Conservation (phyloP, 2,113 vertebrate genomes). For the Boulengerochromis microlepis region DNA sequence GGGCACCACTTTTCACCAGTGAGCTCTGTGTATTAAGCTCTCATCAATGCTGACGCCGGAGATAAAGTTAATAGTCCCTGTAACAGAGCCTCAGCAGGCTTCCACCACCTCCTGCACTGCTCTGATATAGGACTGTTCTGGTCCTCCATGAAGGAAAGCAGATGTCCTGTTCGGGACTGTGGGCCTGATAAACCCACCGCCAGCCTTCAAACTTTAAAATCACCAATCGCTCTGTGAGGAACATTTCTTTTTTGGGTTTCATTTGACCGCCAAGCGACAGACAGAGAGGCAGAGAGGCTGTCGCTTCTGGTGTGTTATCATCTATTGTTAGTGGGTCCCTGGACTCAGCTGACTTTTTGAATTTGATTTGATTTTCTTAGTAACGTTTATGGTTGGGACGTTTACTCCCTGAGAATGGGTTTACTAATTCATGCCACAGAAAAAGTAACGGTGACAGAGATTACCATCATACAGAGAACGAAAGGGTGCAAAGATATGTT, state of each 20-base stretch:
- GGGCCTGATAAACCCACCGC: constrained; percentile 15
- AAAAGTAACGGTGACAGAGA: not conserved
- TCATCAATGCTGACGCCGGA: not conserved
- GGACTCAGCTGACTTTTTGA: not conserved
- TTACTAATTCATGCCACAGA: not conserved
- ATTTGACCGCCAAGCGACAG: not conserved
- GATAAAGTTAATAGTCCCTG: not conserved
- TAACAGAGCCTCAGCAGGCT: not conserved
- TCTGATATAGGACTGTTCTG: constrained; percentile 21
- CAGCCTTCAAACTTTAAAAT: constrained; percentile 22
- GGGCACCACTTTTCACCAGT: not conserved
- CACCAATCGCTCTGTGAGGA: not conserved
- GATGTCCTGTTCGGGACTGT: constrained; percentile 27
- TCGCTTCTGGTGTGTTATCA: not conserved
- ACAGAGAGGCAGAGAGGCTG: not conserved
- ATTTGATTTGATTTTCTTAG: not conserved
- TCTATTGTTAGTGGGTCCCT: not conserved
- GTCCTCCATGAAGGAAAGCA: constrained; percentile 29
- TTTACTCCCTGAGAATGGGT: not conserved
- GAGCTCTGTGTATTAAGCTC: not conserved
- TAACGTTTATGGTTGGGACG: not conserved
- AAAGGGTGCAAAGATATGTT: not conserved
- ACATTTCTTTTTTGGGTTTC: not conserved
- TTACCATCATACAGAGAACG: not conserved
- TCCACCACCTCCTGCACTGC: not conserved